phyloP scores from a whole-genome alignment of 2,113 vertebrate species.

The Cariama cristata region DNA sequence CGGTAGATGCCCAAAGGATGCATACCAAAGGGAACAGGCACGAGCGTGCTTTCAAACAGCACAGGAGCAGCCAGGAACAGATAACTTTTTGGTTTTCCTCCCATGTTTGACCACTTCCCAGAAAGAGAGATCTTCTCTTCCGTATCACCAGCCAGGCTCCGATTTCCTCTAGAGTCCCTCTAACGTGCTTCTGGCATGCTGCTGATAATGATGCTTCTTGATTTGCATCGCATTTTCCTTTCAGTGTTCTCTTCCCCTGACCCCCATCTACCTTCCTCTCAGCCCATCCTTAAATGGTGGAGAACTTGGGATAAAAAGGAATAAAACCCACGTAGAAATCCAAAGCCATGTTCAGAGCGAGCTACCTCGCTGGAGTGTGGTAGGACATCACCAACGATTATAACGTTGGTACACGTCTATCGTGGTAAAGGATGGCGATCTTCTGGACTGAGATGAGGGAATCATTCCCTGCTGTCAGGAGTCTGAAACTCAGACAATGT shows the following conservation, averaged over 20 bases:
- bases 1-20: background rate
- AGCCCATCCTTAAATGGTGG: background rate
- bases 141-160: background rate
- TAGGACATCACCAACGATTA: background rate
- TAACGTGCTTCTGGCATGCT: background rate
- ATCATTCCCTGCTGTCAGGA: background rate
- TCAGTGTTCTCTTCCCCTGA: background rate
- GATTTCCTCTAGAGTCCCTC: background rate
- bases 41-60: background rate
- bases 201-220: background rate
- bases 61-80: background rate
- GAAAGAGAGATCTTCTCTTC: background rate
- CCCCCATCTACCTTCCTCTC: background rate
- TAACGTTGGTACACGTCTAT: accelerated
- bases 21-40: background rate
- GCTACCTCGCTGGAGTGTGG: background rate
- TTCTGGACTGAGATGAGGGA: background rate
- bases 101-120: background rate
- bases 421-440: background rate
- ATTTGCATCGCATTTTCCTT: background rate
- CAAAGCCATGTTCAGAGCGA: background rate
- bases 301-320: background rate
- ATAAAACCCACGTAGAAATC: background rate
- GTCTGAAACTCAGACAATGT: background rate
- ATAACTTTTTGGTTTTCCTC: background rate